phyloP scores from a whole-genome alignment of 2,797 vertebrate genomes.

The Chiloscyllium punctatum region DNA sequence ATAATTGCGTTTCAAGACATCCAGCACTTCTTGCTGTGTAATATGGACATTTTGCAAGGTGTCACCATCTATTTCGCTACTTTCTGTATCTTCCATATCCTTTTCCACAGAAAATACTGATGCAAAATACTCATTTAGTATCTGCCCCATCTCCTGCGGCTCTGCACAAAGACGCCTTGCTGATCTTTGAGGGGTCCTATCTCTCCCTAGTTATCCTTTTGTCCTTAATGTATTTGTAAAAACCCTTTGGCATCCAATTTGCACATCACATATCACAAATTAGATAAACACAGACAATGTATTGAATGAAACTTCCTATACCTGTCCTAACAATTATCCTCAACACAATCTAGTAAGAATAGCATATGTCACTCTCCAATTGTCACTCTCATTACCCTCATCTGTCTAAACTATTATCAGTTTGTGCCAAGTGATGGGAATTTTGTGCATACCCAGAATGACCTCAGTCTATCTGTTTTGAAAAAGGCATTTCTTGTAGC shows the following conservation, averaged over 20 bases:
- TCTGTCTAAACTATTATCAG: not conserved
- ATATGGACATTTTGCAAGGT: too few species aligned
- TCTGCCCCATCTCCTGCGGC: too few species aligned
- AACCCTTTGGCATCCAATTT: not conserved
- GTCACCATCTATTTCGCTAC: too few species aligned
- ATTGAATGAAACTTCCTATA: not conserved
- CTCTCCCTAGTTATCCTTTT: too few species aligned
- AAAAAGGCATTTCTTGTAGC: not conserved
- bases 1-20: too few species aligned
- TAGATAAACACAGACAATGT: not conserved
- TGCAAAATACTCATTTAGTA: too few species aligned
- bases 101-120: too few species aligned
- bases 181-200: too few species aligned
- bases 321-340: not conserved
- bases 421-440: not conserved
- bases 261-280: not conserved
- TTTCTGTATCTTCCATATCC: too few species aligned
- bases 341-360: not conserved
- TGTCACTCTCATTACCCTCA: not conserved
- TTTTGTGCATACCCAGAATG: not conserved
- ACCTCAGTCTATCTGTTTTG: not conserved
- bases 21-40: too few species aligned
- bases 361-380: not conserved
- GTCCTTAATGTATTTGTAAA: too few species aligned
- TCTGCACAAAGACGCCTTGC: too few species aligned